These are phyloP conservation scores for Sebastes elongatus DNA, from an alignment of 2,797 vertebrate genomes.

Conservation along the genomic window DNA sequence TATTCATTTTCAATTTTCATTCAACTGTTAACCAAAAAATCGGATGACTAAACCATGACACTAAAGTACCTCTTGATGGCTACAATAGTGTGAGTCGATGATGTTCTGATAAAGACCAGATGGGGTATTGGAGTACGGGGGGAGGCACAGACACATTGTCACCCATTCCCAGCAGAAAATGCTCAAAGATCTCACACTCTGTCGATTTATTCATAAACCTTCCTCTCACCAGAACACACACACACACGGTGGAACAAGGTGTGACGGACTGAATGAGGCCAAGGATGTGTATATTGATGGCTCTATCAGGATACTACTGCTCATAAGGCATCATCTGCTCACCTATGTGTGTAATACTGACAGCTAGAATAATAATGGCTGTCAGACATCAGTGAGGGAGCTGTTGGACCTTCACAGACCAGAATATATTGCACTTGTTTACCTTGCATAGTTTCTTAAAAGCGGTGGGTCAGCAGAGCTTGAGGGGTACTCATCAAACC, in stretches of 20 bases:
- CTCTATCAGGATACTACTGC: constrained; percentile 85
- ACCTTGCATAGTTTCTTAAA: constrained; percentile 79
- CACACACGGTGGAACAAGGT: constrained; percentile 42
- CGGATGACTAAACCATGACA: not conserved
- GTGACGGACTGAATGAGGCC: constrained; percentile 69
- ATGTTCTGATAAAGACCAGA: constrained; percentile 35
- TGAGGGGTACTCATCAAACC: constrained; percentile 70
- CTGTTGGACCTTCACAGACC: constrained; percentile 82
- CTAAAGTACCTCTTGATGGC: not conserved
- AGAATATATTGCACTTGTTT: constrained; percentile 85
- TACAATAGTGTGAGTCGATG: constrained; percentile 20
- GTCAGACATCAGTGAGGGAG: constrained; percentile 86
- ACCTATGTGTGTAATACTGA: constrained; percentile 86
- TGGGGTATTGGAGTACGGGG: not conserved
- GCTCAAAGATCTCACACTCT: constrained; percentile 55
- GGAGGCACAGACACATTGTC: not conserved
- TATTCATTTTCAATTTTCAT: not conserved
- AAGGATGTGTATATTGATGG: constrained; percentile 85
- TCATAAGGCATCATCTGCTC: constrained; percentile 84
- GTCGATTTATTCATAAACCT: constrained; percentile 57
- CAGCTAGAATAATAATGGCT: constrained; percentile 90
- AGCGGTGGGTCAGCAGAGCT: constrained; percentile 77
- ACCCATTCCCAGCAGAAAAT: constrained; percentile 27
- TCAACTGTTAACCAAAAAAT: not conserved
- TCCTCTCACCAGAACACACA: not conserved